Conservation (phyloP, 2,113 vertebrate genomes). For the Pseudopodoces humilis region DNA sequence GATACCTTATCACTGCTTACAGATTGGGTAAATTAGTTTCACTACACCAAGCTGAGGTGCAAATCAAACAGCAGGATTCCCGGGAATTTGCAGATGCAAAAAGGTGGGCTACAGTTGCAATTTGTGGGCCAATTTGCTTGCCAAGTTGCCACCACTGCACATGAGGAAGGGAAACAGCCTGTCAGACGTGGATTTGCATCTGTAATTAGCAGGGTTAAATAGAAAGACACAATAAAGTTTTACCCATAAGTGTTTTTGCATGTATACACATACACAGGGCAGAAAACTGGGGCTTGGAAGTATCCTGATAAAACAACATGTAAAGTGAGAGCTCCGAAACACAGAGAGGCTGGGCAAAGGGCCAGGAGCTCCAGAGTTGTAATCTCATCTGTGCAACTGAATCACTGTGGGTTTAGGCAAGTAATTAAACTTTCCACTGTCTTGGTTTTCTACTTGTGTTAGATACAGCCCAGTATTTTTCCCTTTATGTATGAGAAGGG, state of each 20-base stretch:
- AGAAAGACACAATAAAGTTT: not conserved
- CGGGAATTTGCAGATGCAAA: not conserved
- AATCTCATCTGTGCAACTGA: conserved; percentile 51
- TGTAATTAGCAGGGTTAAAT: not conserved
- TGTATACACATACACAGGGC: not conserved
- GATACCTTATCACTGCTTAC: not conserved
- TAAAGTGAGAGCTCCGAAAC: not conserved
- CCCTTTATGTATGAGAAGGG: not conserved
- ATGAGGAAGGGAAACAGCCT: not conserved
- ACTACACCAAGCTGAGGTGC: not conserved
- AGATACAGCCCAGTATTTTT: not conserved
- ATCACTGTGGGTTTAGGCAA: conserved; percentile 31
- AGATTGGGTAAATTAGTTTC: not conserved
- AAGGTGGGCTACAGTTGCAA: not conserved
- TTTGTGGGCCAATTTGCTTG: not conserved
- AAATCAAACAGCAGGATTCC: not conserved
- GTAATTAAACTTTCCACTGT: conserved; percentile 56
- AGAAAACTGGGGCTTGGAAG: not conserved
- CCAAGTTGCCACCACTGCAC: not conserved
- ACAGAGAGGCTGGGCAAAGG: not conserved
- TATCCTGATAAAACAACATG: not conserved
- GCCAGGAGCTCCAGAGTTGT: conserved; percentile 24
- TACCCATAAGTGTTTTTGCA: not conserved
- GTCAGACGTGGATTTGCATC: not conserved
- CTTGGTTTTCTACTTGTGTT: conserved; percentile 31